phyloP scores from a whole-genome alignment of 2,113 vertebrate genomes.

The Chionodraco myersi region DNA sequence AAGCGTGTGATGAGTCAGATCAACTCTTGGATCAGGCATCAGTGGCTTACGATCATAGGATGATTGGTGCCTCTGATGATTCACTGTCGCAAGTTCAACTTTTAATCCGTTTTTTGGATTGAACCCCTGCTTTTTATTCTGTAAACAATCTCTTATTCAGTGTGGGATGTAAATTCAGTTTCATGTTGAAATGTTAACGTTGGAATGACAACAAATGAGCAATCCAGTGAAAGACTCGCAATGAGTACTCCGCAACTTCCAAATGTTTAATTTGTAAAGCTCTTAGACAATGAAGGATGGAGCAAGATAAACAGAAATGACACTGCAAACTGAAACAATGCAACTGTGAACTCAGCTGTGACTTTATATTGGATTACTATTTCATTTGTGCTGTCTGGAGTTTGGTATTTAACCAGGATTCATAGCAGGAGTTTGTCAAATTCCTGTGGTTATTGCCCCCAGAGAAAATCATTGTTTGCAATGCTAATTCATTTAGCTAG shows the following conservation, averaged over 20 bases:
- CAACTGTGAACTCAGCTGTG: conserved; percentile 34
- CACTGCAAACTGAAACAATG: background rate
- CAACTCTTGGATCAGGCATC: conserved; percentile 52
- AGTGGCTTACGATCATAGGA: conserved; percentile 21
- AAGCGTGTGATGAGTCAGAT: conserved; percentile 59
- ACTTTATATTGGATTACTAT: conserved; percentile 58
- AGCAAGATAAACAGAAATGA: conserved; percentile 25
- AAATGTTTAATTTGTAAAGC: conserved; percentile 10
- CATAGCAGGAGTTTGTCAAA: conserved; percentile 58
- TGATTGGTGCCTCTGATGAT: conserved; percentile 33
- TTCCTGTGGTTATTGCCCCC: conserved; percentile 55
- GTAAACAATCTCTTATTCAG: conserved; percentile 6
- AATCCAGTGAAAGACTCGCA: background rate
- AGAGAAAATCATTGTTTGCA: conserved; percentile 66
- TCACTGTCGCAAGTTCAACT: conserved; percentile 22
- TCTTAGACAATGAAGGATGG: background rate
- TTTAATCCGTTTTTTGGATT: conserved; percentile 37
- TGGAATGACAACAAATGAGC: background rate
- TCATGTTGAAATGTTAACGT: conserved; percentile 15
- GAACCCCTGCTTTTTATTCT: background rate
- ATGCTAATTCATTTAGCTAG: conserved; percentile 57
- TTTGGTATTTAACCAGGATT: conserved; percentile 62
- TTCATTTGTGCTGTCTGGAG: conserved; percentile 52
- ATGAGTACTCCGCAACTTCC: background rate
- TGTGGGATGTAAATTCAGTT: background rate